Evolutionary conservation across 2,888 invertebrate genomes (phyloP).

Genomic region (Andrena marginata): DNA sequence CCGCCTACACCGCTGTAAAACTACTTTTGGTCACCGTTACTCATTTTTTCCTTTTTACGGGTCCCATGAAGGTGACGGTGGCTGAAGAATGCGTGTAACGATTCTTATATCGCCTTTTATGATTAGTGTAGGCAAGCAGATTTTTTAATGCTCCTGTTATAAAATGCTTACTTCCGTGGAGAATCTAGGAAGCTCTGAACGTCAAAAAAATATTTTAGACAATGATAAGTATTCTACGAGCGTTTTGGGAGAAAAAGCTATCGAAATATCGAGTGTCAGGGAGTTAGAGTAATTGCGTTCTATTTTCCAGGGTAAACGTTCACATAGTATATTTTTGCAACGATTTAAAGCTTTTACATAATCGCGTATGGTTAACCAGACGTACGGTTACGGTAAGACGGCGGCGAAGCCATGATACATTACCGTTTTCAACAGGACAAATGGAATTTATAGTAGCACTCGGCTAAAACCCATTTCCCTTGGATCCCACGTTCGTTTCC

Average conservation of each 20-base stretch:
- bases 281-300: neutral
- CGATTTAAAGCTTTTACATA: slow-evolving; percentile 48
- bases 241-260: neutral
- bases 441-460: slow-evolving; percentile 75
- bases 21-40: slow-evolving; percentile 43
- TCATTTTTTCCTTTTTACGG: slow-evolving; percentile 35
- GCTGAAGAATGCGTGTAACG: slow-evolving; percentile 3
- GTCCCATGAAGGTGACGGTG: slow-evolving; percentile 8
- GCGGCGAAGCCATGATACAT: slow-evolving; percentile 50
- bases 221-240: neutral
- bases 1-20: slow-evolving; percentile 41
- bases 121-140: neutral
- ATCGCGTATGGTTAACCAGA: slow-evolving; percentile 51
- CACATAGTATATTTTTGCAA: neutral
- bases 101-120: slow-evolving; percentile 2
- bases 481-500: slow-evolving; percentile 66
- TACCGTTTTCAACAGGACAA: slow-evolving; percentile 71
- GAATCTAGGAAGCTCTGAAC: neutral
- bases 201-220: neutral
- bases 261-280: neutral
- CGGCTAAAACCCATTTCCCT: slow-evolving; percentile 71
- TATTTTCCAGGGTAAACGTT: neutral
- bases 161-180: neutral
- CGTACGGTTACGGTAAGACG: slow-evolving; percentile 34
- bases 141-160: neutral